phyloP scores from a whole-genome alignment of 2,797 vertebrate genomes.

The Sebastiscus albofasciatus region DNA sequence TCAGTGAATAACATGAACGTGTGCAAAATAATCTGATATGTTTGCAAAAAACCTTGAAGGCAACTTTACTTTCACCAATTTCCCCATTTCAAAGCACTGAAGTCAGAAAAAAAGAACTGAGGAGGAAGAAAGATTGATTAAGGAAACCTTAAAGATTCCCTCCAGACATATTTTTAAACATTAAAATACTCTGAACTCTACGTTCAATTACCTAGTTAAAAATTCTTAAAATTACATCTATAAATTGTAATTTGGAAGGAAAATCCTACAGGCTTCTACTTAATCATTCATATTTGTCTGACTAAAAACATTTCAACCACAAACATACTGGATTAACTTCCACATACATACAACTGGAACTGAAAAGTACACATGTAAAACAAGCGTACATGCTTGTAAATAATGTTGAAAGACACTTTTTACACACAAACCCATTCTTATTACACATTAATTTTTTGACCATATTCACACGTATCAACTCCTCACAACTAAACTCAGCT shows the following conservation, averaged over 20 bases:
- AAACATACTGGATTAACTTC: not conserved
- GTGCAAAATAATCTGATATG: not conserved
- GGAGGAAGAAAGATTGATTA: not conserved
- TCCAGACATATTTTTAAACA: not conserved
- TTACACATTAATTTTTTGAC: not conserved
- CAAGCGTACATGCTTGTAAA: not conserved
- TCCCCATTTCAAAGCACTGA: not conserved
- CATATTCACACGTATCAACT: not conserved
- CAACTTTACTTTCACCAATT: not conserved
- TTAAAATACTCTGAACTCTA: not conserved
- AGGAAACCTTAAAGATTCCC: not conserved
- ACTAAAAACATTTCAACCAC: not conserved
- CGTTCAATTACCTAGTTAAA: not conserved
- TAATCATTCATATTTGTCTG: not conserved
- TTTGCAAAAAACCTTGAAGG: not conserved
- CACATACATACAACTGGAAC: not conserved
- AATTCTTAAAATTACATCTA: not conserved
- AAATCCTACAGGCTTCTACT: not conserved
- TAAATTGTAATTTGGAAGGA: not conserved
- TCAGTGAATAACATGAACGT: not conserved
- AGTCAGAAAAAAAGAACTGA: not conserved
- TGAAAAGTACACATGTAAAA: not conserved
- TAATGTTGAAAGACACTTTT: not conserved
- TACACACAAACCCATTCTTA: not conserved
- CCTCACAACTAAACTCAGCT: not conserved